phyloP scores from a whole-genome alignment of 2,888 invertebrate species.

The Eupithecia subfuscata region DNA sequence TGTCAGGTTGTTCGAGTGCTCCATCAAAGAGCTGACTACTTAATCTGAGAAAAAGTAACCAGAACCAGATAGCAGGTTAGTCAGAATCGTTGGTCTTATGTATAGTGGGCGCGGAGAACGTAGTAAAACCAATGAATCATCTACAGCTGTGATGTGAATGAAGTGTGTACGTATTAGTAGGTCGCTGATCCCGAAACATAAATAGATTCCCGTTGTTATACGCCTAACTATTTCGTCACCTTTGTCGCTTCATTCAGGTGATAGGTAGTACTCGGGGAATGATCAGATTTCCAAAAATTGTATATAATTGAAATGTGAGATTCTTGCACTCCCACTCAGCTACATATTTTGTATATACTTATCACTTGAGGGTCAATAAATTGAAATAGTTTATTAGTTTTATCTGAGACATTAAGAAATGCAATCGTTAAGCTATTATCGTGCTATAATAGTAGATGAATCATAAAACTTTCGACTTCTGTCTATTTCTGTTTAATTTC shows the following conservation, averaged over 20 bases:
- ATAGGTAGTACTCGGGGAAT: slow-evolving; percentile 2
- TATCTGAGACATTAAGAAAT: slow-evolving; percentile 16
- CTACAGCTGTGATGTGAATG: slow-evolving; percentile 68
- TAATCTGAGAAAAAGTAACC: slow-evolving; percentile 49
- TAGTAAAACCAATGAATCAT: slow-evolving; percentile 63
- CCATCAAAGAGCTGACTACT: slow-evolving; percentile 43
- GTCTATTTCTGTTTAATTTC: slow-evolving; percentile 37
- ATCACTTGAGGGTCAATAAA: slow-evolving; percentile 16
- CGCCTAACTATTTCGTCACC: slow-evolving; percentile 58
- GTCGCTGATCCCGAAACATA: slow-evolving; percentile 70
- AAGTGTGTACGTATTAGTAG: slow-evolving; percentile 62
- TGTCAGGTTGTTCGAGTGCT: slow-evolving; percentile 50
- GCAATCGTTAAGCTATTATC: slow-evolving; percentile 34
- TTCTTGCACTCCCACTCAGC: not conserved
- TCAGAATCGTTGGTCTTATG: slow-evolving; percentile 46
- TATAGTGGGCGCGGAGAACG: slow-evolving; percentile 70
- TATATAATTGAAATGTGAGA: not conserved
- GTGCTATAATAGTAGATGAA: slow-evolving; percentile 38
- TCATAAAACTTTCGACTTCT: slow-evolving; percentile 36
- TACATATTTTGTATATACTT: not conserved
- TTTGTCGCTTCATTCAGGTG: slow-evolving; percentile 58
- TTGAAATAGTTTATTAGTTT: slow-evolving; percentile 15
- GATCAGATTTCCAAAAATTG: not conserved
- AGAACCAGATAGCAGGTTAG: slow-evolving; percentile 49
- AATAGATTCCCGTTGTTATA: slow-evolving; percentile 66